Evolutionary conservation across 1,140 invertebrate species (phyloP).

Genomic region (Apocrypta bakeri): DNA sequence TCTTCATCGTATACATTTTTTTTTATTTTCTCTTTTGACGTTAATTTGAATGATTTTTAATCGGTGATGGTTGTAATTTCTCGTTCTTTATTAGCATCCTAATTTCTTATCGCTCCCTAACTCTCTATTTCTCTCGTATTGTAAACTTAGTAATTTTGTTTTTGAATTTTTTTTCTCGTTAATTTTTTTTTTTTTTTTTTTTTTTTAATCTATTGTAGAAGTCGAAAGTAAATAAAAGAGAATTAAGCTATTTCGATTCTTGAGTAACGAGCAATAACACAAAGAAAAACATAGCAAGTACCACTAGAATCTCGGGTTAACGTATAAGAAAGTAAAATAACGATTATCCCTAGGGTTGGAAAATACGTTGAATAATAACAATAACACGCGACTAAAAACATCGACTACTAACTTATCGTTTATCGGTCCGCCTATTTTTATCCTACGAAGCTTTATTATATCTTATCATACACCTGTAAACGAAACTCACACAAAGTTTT

Average conservation of each 20-base stretch:
- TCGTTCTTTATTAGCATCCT: conserved; percentile 56
- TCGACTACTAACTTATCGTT: conserved; percentile 60
- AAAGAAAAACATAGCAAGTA: conserved; percentile 60
- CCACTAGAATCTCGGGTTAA: conserved; percentile 68
- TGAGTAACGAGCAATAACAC: conserved; percentile 49
- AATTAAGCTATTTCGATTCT: conserved; percentile 20
- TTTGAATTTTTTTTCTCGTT: too few relatives aligned
- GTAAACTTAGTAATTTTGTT: conserved; percentile 32
- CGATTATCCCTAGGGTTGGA: conserved; percentile 68
- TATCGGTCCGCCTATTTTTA: conserved; percentile 58
- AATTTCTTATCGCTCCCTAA: conserved; percentile 50
- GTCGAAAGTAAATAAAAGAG: conserved; percentile 12
- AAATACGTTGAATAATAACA: conserved; percentile 45
- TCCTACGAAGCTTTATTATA: conserved; percentile 57
- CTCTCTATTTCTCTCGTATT: conserved; percentile 38
- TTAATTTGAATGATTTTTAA: conserved; percentile 68
- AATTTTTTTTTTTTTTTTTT: conserved; percentile 10
- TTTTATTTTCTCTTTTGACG: conserved; percentile 48
- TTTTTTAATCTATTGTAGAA: background rate
- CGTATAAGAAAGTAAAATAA: conserved; percentile 18
- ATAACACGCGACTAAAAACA: conserved; percentile 65
- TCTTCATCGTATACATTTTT: conserved; percentile 38
- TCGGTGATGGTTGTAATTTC: conserved; percentile 69
- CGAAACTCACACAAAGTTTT: background rate
- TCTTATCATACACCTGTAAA: conserved; percentile 12